These are phyloP conservation scores for Limnodromus scolopaceus DNA, from an alignment of 2,797 vertebrate genomes.

Conservation along the genomic window DNA sequence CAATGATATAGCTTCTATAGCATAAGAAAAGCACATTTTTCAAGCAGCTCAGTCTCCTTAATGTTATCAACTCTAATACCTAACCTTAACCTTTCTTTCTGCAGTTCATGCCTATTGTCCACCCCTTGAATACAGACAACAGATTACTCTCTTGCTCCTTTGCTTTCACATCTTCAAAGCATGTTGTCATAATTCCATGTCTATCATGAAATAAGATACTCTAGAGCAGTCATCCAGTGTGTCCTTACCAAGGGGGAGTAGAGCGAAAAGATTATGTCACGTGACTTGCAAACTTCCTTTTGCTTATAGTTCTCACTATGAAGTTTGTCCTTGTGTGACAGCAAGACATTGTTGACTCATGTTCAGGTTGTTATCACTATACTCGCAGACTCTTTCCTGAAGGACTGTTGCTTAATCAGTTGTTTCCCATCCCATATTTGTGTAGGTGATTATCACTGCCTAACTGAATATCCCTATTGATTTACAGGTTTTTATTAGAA, in stretches of 20 bases:
- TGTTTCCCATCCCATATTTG: slow-evolving; percentile 28
- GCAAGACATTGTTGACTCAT: slow-evolving; percentile 49
- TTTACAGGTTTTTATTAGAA: slow-evolving; percentile 48
- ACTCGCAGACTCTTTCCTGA: slow-evolving; percentile 55
- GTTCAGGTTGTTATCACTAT: slow-evolving; percentile 49
- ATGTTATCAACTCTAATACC: neutral
- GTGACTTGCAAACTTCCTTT: slow-evolving; percentile 11
- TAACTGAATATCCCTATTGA: slow-evolving; percentile 56
- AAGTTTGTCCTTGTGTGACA: slow-evolving; percentile 50
- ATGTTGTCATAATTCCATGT: neutral
- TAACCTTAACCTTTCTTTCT: neutral
- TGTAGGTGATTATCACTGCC: slow-evolving; percentile 53
- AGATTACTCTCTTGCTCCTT: neutral
- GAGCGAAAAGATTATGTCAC: neutral
- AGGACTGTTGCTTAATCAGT: slow-evolving; percentile 66
- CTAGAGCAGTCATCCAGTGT: neutral
- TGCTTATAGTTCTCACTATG: neutral
- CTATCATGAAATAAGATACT: neutral
- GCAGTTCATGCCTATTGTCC: neutral
- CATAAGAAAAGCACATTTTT: neutral
- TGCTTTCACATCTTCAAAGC: neutral
- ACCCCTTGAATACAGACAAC: neutral
- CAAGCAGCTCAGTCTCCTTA: neutral
- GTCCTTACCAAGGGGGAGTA: neutral
- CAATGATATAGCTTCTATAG: neutral